Conservation (phyloP, 1,140 invertebrate genomes). For the Copidosoma floridanum region DNA sequence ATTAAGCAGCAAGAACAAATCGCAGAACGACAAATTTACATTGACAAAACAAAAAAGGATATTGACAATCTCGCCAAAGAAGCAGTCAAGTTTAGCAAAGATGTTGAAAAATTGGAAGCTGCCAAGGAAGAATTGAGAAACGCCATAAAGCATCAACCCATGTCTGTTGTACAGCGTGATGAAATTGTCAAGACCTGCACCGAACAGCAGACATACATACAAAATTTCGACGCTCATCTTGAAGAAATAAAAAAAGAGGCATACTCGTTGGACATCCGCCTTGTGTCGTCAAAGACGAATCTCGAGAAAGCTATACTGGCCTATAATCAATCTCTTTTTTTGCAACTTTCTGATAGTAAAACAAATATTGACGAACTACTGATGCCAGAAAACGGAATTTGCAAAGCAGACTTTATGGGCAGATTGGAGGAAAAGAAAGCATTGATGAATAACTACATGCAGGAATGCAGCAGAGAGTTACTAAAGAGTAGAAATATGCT, state of each 20-base stretch:
- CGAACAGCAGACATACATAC: conserved; percentile 35
- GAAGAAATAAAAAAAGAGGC: conserved; percentile 43
- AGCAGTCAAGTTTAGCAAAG: conserved; percentile 11
- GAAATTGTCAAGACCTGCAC: conserved; percentile 34
- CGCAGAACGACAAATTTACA: conserved; percentile 25
- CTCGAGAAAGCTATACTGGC: conserved; percentile 37
- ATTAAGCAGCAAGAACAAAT: conserved; percentile 24
- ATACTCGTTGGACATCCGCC: conserved; percentile 41
- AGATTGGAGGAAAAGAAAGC: conserved; percentile 30
- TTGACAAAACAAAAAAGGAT: conserved; percentile 27
- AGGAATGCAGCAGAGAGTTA: conserved; percentile 28
- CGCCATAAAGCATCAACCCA: conserved; percentile 36
- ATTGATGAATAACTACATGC: conserved; percentile 33
- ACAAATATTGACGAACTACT: conserved; percentile 36
- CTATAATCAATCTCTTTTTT: conserved; percentile 43
- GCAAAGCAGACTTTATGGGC: conserved; percentile 31
- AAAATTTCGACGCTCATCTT: conserved; percentile 39
- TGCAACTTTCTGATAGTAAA: conserved; percentile 29
- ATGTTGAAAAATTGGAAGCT: conserved; percentile 25
- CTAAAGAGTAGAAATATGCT: conserved; percentile 22
- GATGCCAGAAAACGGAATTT: conserved; percentile 39
- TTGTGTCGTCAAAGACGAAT: conserved; percentile 33
- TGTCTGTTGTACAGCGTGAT: conserved; percentile 38
- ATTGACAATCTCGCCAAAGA: conserved; percentile 33
- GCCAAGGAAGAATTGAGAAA: conserved; percentile 30